Conservation (phyloP, 2,888 invertebrate species). For the Rhagophthalmus giganteus region DNA sequence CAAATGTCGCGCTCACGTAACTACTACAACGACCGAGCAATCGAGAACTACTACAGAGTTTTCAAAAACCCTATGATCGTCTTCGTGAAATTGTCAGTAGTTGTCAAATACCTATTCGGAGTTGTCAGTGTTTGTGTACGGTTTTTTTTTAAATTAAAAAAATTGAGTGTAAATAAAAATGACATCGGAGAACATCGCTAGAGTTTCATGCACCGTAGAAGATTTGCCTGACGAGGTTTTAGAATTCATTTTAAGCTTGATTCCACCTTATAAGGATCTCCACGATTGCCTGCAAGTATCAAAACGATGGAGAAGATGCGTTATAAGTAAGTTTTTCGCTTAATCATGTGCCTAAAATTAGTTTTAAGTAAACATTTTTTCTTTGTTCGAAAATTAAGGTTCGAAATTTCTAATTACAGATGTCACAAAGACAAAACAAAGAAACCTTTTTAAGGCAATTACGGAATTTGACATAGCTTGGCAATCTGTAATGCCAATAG, state of each 20-base stretch:
- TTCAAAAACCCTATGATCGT: background rate
- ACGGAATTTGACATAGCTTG: constrained; percentile 76
- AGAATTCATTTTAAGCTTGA: constrained; percentile 85
- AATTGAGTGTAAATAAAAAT: constrained; percentile 12
- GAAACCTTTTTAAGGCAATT: constrained; percentile 76
- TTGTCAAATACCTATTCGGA: constrained; percentile 10
- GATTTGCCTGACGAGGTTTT: constrained; percentile 91
- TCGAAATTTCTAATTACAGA: no score
- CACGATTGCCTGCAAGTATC: constrained; percentile 85
- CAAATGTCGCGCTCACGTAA: constrained; percentile 5
- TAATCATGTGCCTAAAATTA: constrained; percentile 28
- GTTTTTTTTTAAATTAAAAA: constrained; percentile 17
- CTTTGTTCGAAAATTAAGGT: constrained; percentile 34
- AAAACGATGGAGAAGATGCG: constrained; percentile 82
- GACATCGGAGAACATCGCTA: constrained; percentile 2
- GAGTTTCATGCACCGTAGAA: constrained; percentile 55
- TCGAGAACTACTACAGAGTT: background rate
- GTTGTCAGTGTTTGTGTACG: constrained; percentile 19
- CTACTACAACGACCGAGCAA: background rate
- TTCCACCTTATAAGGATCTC: constrained; percentile 90
- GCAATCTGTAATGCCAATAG: constrained; percentile 64
- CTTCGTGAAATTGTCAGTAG: constrained; percentile 1
- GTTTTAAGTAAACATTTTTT: constrained; percentile 13
- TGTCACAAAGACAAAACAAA: constrained; percentile 73
- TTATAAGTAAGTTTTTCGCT: constrained; percentile 70